phyloP scores from a whole-genome alignment of 1,140 invertebrate genomes.

The Reticulitermes speratus region DNA sequence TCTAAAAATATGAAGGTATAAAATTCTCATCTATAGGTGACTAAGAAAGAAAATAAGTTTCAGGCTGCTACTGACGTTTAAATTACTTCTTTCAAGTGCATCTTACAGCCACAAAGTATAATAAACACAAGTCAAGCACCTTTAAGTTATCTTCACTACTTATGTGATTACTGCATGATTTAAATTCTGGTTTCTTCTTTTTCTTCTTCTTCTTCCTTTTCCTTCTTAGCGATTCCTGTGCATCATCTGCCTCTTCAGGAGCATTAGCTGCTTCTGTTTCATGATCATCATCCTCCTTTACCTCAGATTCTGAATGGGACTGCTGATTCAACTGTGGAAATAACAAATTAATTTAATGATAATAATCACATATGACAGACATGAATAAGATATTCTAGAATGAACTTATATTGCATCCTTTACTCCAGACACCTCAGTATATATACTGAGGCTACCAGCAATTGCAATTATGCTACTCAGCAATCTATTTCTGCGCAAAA shows the following conservation, averaged over 20 bases:
- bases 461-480: too few relatives aligned
- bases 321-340: constrained; percentile 57
- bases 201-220: constrained; percentile 68
- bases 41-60: too few relatives aligned
- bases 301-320: constrained; percentile 65
- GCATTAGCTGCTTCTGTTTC: constrained; percentile 58
- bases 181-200: constrained; percentile 46
- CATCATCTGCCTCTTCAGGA: constrained; percentile 45
- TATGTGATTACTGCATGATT: constrained; percentile 49
- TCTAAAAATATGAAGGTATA: too few relatives aligned
- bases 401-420: too few relatives aligned
- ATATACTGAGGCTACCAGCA: too few relatives aligned
- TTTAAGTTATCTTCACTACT: constrained; percentile 63
- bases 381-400: neutral
- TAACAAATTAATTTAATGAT: constrained; percentile 32
- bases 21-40: too few relatives aligned
- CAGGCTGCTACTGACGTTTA: too few relatives aligned
- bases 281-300: constrained; percentile 66
- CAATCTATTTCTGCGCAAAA: neutral
- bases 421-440: too few relatives aligned
- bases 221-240: constrained; percentile 49
- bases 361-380: constrained; percentile 24
- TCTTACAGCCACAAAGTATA: too few relatives aligned
- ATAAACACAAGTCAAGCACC: constrained; percentile 39
- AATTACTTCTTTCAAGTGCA: too few relatives aligned